Conservation (phyloP, 2,888 invertebrate genomes). For the Carterocephalus palaemon region DNA sequence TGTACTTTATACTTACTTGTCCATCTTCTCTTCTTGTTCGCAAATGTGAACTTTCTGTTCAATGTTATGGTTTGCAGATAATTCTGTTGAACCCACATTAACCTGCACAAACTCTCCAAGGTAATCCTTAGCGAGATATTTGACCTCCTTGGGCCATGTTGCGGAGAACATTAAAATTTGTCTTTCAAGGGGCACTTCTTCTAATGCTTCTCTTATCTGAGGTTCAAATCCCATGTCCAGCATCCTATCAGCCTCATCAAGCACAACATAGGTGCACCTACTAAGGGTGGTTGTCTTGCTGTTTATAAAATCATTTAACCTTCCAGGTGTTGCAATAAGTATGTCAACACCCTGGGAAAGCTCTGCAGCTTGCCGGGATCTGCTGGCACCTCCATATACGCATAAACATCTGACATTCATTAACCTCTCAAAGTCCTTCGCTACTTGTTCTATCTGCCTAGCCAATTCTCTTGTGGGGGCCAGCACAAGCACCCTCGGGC, state of each 20-base stretch:
- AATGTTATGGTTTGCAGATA: slow-evolving; percentile 94
- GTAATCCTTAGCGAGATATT: slow-evolving; percentile 93
- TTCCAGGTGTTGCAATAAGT: slow-evolving; percentile 92
- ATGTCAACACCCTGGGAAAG: slow-evolving; percentile 88
- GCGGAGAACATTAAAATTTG: slow-evolving; percentile 99
- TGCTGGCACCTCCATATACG: slow-evolving; percentile 92
- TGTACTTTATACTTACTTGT: slow-evolving; percentile 43
- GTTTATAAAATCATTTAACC: slow-evolving; percentile 89
- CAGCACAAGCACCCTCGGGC: slow-evolving; percentile 88
- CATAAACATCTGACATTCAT: slow-evolving; percentile 87
- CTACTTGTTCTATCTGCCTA: slow-evolving; percentile 88
- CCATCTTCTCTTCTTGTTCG: slow-evolving; percentile 87
- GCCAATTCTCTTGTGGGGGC: slow-evolving; percentile 89
- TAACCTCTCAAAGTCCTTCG: slow-evolving; percentile 84
- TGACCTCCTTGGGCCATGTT: slow-evolving; percentile 98
- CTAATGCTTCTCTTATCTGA: slow-evolving; percentile 93
- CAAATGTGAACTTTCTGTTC: slow-evolving; percentile 90
- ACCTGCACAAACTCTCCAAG: slow-evolving; percentile 93
- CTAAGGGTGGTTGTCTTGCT: slow-evolving; percentile 83
- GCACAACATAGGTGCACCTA: slow-evolving; percentile 88
- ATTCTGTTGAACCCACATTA: slow-evolving; percentile 92
- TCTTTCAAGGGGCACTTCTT: slow-evolving; percentile 93
- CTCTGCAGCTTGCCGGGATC: slow-evolving; percentile 81
- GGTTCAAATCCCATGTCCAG: slow-evolving; percentile 99
- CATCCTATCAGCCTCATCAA: slow-evolving; percentile 97